Percentiles rank a stretch among this genome's conserved stretches.
These are phyloP conservation scores for Pemphredon lugubris DNA, from an alignment of 2,888 invertebrate species.

Conservation along the genomic window DNA sequence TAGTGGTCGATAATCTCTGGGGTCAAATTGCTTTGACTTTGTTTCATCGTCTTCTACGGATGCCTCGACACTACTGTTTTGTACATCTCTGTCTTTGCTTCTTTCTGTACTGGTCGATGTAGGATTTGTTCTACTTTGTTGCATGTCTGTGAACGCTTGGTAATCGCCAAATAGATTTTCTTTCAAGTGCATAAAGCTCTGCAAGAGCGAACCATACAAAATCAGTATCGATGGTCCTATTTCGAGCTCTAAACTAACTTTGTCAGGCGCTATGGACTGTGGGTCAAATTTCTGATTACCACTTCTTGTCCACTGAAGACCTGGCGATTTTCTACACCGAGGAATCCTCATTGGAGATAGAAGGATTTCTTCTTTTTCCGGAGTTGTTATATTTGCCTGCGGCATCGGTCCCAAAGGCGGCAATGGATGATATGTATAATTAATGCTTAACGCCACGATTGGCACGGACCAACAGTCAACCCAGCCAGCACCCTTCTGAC, in stretches of 20 bases:
- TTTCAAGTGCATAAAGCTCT: conserved; percentile 93
- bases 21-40: conserved; percentile 88
- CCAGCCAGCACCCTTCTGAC: conserved; percentile 90
- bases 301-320: conserved; percentile 85
- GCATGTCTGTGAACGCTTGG: conserved; percentile 96
- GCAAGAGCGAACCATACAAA: conserved; percentile 95
- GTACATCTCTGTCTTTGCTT: conserved; percentile 74
- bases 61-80: conserved; percentile 81
- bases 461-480: conserved; percentile 98
- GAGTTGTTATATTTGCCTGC: conserved; percentile 95
- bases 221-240: conserved; percentile 96
- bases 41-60: conserved; percentile 86
- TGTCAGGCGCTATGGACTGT: conserved; percentile 91
- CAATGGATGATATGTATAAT: conserved; percentile 95
- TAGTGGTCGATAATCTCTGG: conserved; percentile 92
- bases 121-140: conserved; percentile 83
- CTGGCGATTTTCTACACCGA: conserved; percentile 87
- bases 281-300: conserved; percentile 93
- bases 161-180: conserved; percentile 99
- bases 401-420: conserved; percentile 94
- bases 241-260: conserved; percentile 95
- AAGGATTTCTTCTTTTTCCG: conserved; percentile 96
- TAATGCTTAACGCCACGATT: conserved; percentile 94
- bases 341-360: conserved; percentile 96
- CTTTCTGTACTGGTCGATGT: conserved; percentile 76